Evolutionary conservation across 2,113 vertebrate species (phyloP), one percentile per base, ranked within the genome.

Genomic region (Sylvia atricapilla): DNA sequence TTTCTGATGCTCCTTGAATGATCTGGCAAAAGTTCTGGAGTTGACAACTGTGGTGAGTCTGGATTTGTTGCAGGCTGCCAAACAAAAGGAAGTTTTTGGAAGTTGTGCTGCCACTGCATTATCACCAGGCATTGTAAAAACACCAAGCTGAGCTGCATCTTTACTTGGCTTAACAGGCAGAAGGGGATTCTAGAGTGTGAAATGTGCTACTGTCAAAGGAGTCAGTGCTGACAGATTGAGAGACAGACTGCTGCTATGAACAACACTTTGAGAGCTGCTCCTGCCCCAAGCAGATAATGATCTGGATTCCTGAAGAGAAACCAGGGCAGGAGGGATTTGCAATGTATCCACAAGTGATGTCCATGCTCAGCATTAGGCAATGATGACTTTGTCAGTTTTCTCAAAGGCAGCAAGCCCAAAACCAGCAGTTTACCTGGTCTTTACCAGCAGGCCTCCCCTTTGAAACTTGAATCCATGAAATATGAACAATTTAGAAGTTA

Each of bases 1-100:
- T 90, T 88, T 74, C 78, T 87, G 87, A 56, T 70, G 47, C 74
- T 94, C 93, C 91, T 75, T 92, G 72, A 91, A 94, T 43, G 66
- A 84, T 64, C 81, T 89, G 95, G 86, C 92, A 88, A 21, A 75
- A 83, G 70, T 75, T 93, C 69, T 91, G 77, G 52, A 73, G 73
- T 2, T 91, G 52, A 79, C 83, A 90, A 50, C 73, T 59, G 43
- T 30, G 37, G 56, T 68, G 56, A 79, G 84, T 33, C 77, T 69
- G 69, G 39, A 33, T 79, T 73, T 83, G 46, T 19, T 83, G 59
- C 70, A 90, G 67, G 53, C 56, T 91, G 73, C 63, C 78, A 83
- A 93, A 87, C 50, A 78, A 89, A 87, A 87, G 43, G 64, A 63
- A 43, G 35, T 8, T 31, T 89, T 58, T 77, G 27, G 33, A 87